Conservation (phyloP, 2,113 vertebrate genomes). For the Centropus unirufus region DNA sequence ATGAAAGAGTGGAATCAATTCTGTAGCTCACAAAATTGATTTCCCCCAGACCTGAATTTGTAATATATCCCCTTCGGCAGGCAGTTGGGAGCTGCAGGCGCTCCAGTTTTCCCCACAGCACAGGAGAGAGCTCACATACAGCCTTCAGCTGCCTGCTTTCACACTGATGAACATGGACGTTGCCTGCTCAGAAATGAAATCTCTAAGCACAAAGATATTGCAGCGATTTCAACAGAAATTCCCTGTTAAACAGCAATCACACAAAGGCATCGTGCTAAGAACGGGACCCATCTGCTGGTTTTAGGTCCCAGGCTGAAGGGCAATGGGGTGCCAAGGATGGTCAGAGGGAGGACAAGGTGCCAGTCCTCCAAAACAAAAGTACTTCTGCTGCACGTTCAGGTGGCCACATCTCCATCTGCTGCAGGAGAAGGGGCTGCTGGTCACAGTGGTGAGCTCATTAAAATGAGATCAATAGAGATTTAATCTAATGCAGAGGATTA, state of each 20-base stretch:
- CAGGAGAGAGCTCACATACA: not conserved
- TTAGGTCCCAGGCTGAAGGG: fast-evolving
- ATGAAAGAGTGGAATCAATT: not conserved
- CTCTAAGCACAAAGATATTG: not conserved
- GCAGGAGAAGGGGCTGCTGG: not conserved
- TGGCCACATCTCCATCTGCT: not conserved
- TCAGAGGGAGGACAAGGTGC: not conserved
- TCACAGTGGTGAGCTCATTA: conserved; percentile 61
- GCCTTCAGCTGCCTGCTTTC: not conserved
- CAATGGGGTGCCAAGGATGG: not conserved
- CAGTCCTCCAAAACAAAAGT: not conserved
- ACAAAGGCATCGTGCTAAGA: not conserved
- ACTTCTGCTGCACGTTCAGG: not conserved
- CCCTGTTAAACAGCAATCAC: not conserved
- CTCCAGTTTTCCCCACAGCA: not conserved
- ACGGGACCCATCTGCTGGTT: not conserved
- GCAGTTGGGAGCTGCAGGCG: not conserved
- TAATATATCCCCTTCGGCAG: not conserved
- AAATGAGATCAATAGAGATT: conserved; percentile 64
- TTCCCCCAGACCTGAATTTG: not conserved
- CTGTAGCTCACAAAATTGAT: not conserved
- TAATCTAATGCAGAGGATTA: conserved; percentile 54
- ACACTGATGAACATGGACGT: not conserved
- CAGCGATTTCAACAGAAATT: not conserved
- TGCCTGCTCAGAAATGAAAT: not conserved